phyloP scores from a whole-genome alignment of 2,888 invertebrate genomes.

The Tetropium fuscum region DNA sequence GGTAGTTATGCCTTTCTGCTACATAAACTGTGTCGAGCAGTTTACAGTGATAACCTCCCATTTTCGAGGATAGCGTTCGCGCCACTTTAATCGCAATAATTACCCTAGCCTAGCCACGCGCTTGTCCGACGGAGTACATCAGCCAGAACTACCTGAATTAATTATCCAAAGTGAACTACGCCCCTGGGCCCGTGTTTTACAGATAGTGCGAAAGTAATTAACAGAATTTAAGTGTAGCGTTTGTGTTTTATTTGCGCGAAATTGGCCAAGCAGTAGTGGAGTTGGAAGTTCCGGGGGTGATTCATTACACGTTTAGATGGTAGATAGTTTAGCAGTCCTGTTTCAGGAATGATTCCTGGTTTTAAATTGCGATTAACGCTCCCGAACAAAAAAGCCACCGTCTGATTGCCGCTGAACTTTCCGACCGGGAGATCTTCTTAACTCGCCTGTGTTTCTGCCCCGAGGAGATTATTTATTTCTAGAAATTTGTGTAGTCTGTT shows the following conservation, averaged over 20 bases:
- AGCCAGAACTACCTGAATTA: conserved; percentile 26
- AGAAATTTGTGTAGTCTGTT: conserved; percentile 33
- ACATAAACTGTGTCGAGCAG: no score
- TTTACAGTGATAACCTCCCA: no score
- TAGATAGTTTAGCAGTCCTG: conserved; percentile 33
- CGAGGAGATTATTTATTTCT: conserved; percentile 26
- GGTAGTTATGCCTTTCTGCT: no score
- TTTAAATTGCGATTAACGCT: conserved; percentile 30
- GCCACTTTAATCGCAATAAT: conserved; percentile 20
- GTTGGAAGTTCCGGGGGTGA: conserved; percentile 30
- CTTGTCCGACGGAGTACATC: conserved; percentile 13
- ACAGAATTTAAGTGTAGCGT: conserved; percentile 39
- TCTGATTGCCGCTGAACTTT: conserved; percentile 20
- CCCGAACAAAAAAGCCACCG: not conserved
- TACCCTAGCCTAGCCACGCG: not conserved
- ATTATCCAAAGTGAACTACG: conserved; percentile 36
- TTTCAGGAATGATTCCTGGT: conserved; percentile 25
- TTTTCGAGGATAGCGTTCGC: no score
- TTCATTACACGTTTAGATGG: conserved; percentile 35
- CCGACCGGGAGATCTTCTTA: conserved; percentile 10
- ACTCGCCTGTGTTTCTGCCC: conserved; percentile 6
- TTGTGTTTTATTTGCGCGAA: conserved; percentile 36
- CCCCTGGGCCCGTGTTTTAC: conserved; percentile 34
- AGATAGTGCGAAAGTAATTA: conserved; percentile 41
- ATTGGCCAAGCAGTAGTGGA: conserved; percentile 34